phyloP scores from a whole-genome alignment of 2,888 invertebrate genomes.

The Drosophila paracracens region DNA sequence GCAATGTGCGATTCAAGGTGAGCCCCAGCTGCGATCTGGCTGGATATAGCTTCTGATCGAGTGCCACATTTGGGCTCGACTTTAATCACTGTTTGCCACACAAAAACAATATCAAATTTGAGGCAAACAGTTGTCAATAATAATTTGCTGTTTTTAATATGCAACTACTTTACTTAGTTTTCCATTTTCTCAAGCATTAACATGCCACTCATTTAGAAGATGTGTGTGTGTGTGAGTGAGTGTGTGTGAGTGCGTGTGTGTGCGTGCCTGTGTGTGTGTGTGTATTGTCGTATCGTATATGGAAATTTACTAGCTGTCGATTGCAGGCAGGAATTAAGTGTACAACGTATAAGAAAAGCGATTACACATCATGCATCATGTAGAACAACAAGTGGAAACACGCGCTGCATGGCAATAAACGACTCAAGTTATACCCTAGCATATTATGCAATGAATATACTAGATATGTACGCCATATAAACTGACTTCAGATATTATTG shows the following conservation, averaged over 20 bases:
- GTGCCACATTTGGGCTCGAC: background rate
- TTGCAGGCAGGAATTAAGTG: constrained; percentile 36
- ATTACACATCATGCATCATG: constrained; percentile 51
- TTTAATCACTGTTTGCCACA: background rate
- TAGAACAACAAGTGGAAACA: constrained; percentile 39
- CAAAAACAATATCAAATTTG: background rate
- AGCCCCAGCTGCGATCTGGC: constrained; percentile 28
- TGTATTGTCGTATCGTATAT: constrained; percentile 50
- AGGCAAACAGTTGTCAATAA: constrained; percentile 52
- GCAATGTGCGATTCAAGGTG: constrained; percentile 85
- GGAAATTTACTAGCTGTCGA: constrained; percentile 74
- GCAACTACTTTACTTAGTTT: constrained; percentile 28
- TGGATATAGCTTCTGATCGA: constrained; percentile 3
- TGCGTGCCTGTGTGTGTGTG: constrained; percentile 1
- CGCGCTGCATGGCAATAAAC: background rate
- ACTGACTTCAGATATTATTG: background rate
- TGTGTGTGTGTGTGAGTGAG: background rate
- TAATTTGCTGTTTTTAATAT: constrained; percentile 52
- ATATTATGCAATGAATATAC: background rate
- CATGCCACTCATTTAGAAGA: background rate
- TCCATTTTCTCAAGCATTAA: constrained; percentile 29
- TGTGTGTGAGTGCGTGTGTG: constrained; percentile 2
- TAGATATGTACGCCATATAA: background rate
- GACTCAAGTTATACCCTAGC: constrained; percentile 27
- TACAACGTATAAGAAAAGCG: constrained; percentile 60